Base-by-base conservation (phyloP, 2,113 vertebrate species). In the Andinoacara biseriatus region DNA sequence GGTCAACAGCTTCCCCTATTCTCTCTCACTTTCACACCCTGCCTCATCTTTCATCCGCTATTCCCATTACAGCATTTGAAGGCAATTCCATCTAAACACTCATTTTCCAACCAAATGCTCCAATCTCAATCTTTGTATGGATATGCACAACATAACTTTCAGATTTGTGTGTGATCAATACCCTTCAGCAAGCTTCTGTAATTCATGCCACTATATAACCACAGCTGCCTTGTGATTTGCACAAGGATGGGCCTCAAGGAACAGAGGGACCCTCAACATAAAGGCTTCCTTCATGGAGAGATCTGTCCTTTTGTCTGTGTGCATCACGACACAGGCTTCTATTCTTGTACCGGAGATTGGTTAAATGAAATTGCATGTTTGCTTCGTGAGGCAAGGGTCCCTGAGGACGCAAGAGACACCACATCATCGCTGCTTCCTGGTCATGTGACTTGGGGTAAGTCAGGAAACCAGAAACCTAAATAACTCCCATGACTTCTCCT, bases 11-110 rank as follows among this genome's bases (percentile, higher is more conserved):
- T 95, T 95, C 94, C 92, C 81, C 76, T 90, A 87, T 92, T 91
- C 83, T 89, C 83, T 94, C 89, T 92, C 94, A 94, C 94, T 95
- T 94, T 95, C 94, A 93, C 94, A 94, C 84, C 67, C 43, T 72
- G 80, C 80, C 81, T 85, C 54, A n/a, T 83, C 87, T 80, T 61
- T 60, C 76, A 79, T 61, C 69, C 85, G 72, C 59, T 15, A 72
- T 79, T 86, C 76, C 85, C 74, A 80, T 83, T 83, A 78, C 58
- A 43, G 61, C 3, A n/a, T 82, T 77, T 87, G 77, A 76, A 87
- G 76, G 82, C 80, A 86, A 83, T 74, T 90, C 56, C 52, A 57
- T 65, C 82, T 52, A 80, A 76, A 87, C 13, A 78, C 61, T 58
- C 72, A 18, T 63, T 86, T 85, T 90, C 52, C 67, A 78, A 86